phyloP scores from a whole-genome alignment of 2,888 invertebrate species.

The Stictocephala bisonia region DNA sequence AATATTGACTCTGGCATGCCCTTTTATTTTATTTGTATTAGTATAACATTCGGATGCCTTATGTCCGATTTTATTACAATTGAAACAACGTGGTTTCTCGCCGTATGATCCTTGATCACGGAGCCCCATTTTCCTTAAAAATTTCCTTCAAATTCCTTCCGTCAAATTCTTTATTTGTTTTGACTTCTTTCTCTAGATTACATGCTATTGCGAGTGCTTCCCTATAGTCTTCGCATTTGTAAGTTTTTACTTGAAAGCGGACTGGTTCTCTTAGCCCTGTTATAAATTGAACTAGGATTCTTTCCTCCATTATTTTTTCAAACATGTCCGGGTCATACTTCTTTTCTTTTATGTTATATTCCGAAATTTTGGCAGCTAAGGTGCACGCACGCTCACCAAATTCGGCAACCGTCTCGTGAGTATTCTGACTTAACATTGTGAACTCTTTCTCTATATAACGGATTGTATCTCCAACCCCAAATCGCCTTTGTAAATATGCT shows the following conservation, averaged over 20 bases:
- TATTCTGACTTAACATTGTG: background rate
- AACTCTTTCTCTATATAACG: conserved; percentile 24
- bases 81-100: background rate
- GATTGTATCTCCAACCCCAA: conserved; percentile 20
- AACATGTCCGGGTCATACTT: conserved; percentile 12
- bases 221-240: background rate
- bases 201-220: conserved; percentile 6
- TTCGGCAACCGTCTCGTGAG: conserved; percentile 4
- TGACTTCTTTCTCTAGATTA: conserved; percentile 13
- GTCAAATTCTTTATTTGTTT: background rate
- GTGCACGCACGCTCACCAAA: conserved; percentile 13
- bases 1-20: no score
- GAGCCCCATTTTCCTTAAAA: background rate
- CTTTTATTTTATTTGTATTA: background rate
- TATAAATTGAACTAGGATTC: no score
- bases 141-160: background rate
- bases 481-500: conserved; percentile 4
- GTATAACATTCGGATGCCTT: background rate
- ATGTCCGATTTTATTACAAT: background rate
- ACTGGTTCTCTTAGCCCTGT: conserved; percentile 12
- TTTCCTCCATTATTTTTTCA: conserved; percentile 18
- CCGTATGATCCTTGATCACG: background rate
- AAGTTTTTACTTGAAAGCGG: conserved; percentile 11
- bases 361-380: conserved; percentile 16
- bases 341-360: conserved; percentile 19